These are phyloP conservation scores for Micrastur ruficollis DNA, from an alignment of 2,797 vertebrate genomes.

Conservation along the genomic window DNA sequence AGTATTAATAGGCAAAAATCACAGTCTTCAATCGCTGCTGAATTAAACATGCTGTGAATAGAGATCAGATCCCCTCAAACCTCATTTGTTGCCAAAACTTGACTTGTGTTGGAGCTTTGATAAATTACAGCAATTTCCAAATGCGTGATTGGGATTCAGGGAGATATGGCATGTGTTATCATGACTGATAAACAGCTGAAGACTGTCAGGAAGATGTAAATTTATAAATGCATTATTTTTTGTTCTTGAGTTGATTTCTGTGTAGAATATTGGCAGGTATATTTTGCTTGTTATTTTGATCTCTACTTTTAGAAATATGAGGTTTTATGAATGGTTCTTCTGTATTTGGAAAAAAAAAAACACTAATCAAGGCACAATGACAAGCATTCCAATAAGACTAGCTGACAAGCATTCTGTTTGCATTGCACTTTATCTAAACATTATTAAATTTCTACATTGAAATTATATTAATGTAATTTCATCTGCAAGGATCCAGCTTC, in stretches of 20 bases:
- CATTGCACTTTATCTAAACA: constrained; percentile 35
- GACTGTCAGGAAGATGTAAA: neutral
- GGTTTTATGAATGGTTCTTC: constrained; percentile 40
- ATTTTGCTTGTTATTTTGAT: neutral
- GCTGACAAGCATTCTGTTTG: constrained; percentile 20
- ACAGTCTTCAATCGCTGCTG: neutral
- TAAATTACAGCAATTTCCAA: constrained; percentile 47
- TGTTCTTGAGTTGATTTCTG: neutral
- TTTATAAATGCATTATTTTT: neutral
- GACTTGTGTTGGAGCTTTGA: constrained; percentile 18
- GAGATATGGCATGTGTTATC: neutral
- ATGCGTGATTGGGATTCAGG: neutral
- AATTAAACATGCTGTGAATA: neutral
- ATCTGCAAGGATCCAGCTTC: neutral
- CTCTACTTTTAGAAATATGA: constrained; percentile 9
- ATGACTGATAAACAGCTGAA: constrained; percentile 5
- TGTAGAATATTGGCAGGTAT: neutral
- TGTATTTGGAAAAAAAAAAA: neutral
- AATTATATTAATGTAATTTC: neutral
- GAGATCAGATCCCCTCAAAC: neutral
- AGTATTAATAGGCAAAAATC: neutral
- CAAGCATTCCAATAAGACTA: neutral
- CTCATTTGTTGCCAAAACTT: constrained; percentile 11
- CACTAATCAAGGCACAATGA: neutral
- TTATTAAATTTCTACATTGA: constrained; percentile 25